Evolutionary conservation across 2,113 vertebrate genomes (phyloP).

Genomic region (Steatornis caripensis): DNA sequence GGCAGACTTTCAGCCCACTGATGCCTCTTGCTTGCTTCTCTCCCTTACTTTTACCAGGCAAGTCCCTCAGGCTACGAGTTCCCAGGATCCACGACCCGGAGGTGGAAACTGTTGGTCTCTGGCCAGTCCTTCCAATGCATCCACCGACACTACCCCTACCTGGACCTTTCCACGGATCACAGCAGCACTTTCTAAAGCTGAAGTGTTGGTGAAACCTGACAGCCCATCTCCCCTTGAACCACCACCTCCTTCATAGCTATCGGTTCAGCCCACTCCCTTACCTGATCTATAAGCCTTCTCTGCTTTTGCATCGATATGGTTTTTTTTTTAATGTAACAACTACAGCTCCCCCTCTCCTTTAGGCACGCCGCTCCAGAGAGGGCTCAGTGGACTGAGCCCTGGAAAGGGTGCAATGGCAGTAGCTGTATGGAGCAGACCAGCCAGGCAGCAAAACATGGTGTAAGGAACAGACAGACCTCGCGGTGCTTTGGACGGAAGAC

Average conservation of each 20-base stretch:
- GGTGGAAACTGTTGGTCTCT: not conserved
- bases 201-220: not conserved
- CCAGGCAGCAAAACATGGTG: accelerated
- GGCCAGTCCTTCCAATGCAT: not conserved
- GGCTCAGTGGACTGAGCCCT: not conserved
- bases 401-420: not conserved
- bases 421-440: not conserved
- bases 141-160: not conserved
- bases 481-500: not conserved
- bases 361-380: not conserved
- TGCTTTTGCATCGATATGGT: not conserved
- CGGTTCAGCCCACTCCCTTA: not conserved
- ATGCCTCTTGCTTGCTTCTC: not conserved
- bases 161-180: not conserved
- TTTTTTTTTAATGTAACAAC: not conserved
- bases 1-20: not conserved
- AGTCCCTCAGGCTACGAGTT: not conserved
- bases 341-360: not conserved
- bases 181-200: not conserved
- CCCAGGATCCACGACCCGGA: not conserved
- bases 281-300: not conserved
- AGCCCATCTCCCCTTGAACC: not conserved
- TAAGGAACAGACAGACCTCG: not conserved
- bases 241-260: not conserved
- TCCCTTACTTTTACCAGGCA: not conserved